Evolutionary conservation across 2,888 invertebrate species (phyloP).

Genomic region (Hypolimnas misippus): DNA sequence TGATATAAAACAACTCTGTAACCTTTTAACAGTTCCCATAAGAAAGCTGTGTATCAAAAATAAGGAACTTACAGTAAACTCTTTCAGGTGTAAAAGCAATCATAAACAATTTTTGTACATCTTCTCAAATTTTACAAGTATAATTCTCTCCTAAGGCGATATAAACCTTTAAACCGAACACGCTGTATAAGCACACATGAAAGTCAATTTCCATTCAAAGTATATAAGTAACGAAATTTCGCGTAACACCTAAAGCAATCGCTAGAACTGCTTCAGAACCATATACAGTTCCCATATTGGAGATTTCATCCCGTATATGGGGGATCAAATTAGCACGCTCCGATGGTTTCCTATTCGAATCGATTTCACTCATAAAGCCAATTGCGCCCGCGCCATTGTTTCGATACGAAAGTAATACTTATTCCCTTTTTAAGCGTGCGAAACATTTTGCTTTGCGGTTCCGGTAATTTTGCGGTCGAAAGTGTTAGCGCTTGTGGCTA

Average conservation of each 20-base stretch:
- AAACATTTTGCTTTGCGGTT: constrained; percentile 68
- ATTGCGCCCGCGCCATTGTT: constrained; percentile 50
- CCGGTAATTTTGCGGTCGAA: constrained; percentile 49
- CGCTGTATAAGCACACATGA: background rate
- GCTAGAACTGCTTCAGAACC: constrained; percentile 2
- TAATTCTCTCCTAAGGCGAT: too few species aligned
- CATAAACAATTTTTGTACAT: too few species aligned
- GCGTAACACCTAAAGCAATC: constrained; percentile 6
- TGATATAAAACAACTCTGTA: too few species aligned
- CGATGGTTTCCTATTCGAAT: constrained; percentile 63
- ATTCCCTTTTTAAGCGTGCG: constrained; percentile 70
- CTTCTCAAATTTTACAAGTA: too few species aligned
- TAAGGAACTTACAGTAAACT: too few species aligned
- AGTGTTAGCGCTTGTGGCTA: constrained; percentile 17
- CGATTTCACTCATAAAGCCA: constrained; percentile 54
- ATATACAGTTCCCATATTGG: constrained; percentile 45
- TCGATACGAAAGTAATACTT: constrained; percentile 63
- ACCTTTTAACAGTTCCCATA: too few species aligned
- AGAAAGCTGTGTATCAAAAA: too few species aligned
- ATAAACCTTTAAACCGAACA: background rate
- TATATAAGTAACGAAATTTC: constrained; percentile 8
- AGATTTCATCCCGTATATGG: constrained; percentile 70
- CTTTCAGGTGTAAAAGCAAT: too few species aligned
- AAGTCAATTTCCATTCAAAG: background rate
- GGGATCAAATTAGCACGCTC: constrained; percentile 73